Percentiles rank a stretch among this genome's conserved stretches.
Evolutionary conservation across 2,888 invertebrate species (phyloP).

Genomic region (Leptopterna dolabrata): DNA sequence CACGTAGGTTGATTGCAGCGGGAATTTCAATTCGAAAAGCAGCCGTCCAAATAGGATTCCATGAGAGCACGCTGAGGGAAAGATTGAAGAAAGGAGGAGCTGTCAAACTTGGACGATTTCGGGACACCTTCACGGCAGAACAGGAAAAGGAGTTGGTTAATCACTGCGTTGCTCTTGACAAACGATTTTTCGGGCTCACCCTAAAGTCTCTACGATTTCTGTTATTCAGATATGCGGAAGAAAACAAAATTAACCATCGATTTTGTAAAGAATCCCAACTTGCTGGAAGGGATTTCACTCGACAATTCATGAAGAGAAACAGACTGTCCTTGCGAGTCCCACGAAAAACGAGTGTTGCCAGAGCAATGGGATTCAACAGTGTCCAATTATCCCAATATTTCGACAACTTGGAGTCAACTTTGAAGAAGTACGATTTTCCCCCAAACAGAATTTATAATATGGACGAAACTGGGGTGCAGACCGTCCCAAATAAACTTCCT

Average conservation of each 20-base stretch:
- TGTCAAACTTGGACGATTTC: neutral
- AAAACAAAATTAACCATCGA: neutral
- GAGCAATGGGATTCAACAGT: no score
- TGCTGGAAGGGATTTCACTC: no score
- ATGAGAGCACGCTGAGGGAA: neutral
- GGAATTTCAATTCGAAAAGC: neutral
- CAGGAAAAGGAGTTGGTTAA: neutral
- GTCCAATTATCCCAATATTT: no score
- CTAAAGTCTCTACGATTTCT: neutral
- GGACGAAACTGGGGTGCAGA: no score
- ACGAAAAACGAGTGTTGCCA: no score
- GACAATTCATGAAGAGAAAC: no score
- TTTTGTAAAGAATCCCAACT: no score
- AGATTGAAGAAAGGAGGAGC: neutral
- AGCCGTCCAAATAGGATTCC: neutral
- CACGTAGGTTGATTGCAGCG: neutral
- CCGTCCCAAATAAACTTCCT: no score
- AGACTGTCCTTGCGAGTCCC: no score
- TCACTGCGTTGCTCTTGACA: conserved; percentile 3
- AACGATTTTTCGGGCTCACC: conserved; percentile 7
- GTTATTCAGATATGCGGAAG: neutral
- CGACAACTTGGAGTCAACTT: no score
- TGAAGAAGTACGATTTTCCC: neutral
- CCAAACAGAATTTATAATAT: no score
- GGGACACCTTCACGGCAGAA: neutral